Evolutionary conservation across 2,797 vertebrate species (phyloP).

Genomic region (Podarcis lilfordi): DNA sequence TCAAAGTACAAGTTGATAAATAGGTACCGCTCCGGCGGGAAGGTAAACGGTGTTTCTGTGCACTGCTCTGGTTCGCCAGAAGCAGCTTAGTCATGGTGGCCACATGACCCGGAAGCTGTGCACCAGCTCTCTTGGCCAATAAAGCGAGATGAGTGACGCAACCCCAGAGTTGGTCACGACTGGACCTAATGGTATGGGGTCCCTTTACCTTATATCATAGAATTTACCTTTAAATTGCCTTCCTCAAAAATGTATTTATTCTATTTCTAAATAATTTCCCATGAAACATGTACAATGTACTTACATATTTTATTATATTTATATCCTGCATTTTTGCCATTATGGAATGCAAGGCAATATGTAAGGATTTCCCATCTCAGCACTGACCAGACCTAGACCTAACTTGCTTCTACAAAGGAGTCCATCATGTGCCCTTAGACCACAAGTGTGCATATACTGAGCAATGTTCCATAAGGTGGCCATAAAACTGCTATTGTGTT

Average conservation of each 20-base stretch:
- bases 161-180: too few relatives aligned
- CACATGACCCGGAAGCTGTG: too few relatives aligned
- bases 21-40: too few relatives aligned
- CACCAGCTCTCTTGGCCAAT: too few relatives aligned
- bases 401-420: too few relatives aligned
- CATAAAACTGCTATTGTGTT: neutral
- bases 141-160: too few relatives aligned
- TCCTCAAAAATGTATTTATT: too few relatives aligned
- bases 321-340: neutral
- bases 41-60: too few relatives aligned
- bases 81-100: too few relatives aligned
- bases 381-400: neutral
- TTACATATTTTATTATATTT: neutral
- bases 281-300: neutral
- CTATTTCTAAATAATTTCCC: neutral
- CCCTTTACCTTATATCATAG: neutral
- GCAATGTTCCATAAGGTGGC: neutral
- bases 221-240: slow-evolving; percentile 30
- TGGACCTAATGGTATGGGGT: too few relatives aligned
- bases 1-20: too few relatives aligned
- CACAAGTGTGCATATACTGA: neutral
- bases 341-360: neutral
- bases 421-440: neutral
- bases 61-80: too few relatives aligned
- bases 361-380: neutral